Evolutionary conservation across 2,797 vertebrate genomes (phyloP).

Genomic region (Mycteria americana): DNA sequence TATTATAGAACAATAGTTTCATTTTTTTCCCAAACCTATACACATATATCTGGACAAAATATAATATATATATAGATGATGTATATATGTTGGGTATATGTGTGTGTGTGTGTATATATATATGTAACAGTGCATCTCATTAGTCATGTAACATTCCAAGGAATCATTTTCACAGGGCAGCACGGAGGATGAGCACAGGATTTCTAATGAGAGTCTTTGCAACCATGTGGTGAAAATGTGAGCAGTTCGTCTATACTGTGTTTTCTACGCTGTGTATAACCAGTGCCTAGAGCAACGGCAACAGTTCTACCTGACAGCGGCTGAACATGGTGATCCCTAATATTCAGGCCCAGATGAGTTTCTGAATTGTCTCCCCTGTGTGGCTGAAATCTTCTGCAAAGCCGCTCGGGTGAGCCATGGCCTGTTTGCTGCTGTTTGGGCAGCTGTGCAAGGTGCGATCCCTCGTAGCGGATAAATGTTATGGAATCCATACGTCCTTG

Average conservation of each 20-base stretch:
- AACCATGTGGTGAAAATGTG: not conserved
- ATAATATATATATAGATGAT: not conserved
- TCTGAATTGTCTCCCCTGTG: not conserved
- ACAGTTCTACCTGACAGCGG: not conserved
- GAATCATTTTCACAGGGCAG: not conserved
- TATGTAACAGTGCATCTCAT: not conserved
- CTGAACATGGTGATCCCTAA: not conserved
- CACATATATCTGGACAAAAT: not conserved
- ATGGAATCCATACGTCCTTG: not conserved
- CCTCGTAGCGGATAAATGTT: not conserved
- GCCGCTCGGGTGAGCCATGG: not conserved
- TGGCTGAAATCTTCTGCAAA: not conserved
- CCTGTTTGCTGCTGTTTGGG: not conserved
- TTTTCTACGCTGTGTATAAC: fast-evolving
- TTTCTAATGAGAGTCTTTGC: not conserved
- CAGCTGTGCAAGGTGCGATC: too few relatives aligned
- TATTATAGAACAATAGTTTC: not conserved
- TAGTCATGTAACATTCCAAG: not conserved
- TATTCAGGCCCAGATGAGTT: not conserved
- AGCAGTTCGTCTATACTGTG: not conserved
- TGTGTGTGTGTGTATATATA: fast-evolving
- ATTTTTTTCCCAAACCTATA: not conserved
- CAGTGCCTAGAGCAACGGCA: not conserved
- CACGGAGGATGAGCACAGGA: not conserved
- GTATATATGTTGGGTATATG: too few relatives aligned